Base-by-base conservation (phyloP, 2,888 invertebrate species). In the Lacanobia wlatinum region DNA sequence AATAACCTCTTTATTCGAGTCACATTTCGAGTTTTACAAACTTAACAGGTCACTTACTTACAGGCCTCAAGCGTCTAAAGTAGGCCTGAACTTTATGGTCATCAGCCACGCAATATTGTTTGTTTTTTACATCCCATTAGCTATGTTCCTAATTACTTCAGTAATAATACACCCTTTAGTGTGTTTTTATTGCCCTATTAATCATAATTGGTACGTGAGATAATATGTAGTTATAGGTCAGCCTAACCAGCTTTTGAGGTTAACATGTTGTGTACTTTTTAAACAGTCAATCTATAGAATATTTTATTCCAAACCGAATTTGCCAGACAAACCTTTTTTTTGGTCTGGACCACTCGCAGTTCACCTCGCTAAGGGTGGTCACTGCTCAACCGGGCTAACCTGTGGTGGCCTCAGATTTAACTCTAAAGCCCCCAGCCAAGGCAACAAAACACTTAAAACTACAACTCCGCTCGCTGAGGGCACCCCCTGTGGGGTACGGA, bases 81-180 rank as follows among this genome's bases (percentile, higher is more conserved):
- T 69, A 67, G 46, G 12, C 12, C 59, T 66, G 12, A 46, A 34
- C 8, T 73, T 76, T 79, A 82, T 64, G 46, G 14, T n/a, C 28
- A 59, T n/a, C 7, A 23, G 16, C 53, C 76, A 82, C 53, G 83
- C 74, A n/a, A 83, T 61, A 48, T 67, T 59, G 61, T 83, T 80
- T 58, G 48, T 28, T 65, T 67, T 71, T 50, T 34, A 55, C 53
- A 50, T 55, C 10, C 50, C 28, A 56, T 71, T 72, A 28, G 6
- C 38, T 58, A 21, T 55, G 28, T 48, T 63, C 55, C 10, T 60
- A 60, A 67, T 61, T 60, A 56, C 38, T 40, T 53, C 10, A 16
- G 10, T 65, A 38, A 43, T 52, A 50, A 52, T 52, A 59, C 46
- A 68, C 50, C 12, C 23, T 0, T 16, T 23, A 34, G 6, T 43